These are phyloP conservation scores for Mayetiola destructor DNA, from an alignment of 2,888 invertebrate species.

Conservation along the genomic window DNA sequence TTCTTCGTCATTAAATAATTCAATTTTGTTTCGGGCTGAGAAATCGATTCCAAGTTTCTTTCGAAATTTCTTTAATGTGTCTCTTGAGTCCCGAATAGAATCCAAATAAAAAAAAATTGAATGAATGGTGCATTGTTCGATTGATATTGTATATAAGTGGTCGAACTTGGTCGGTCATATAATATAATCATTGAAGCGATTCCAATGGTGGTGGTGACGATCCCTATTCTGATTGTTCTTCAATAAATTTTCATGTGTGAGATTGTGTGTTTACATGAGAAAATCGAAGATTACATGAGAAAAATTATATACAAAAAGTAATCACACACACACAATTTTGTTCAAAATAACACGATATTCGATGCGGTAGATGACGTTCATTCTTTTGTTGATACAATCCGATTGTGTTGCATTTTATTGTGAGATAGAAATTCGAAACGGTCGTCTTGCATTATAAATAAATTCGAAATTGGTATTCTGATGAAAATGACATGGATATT, in stretches of 20 bases:
- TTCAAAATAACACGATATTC: too few relatives aligned
- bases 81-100: too few relatives aligned
- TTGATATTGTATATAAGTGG: conserved; percentile 6
- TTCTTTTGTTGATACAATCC: too few relatives aligned
- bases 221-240: conserved; percentile 6
- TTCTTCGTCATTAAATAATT: too few relatives aligned
- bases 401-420: not conserved
- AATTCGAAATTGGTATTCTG: not conserved
- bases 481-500: conserved; percentile 10
- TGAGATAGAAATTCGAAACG: not conserved
- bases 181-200: conserved; percentile 8
- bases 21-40: not conserved
- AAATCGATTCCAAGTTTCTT: not conserved
- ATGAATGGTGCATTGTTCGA: conserved; percentile 3
- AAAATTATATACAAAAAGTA: conserved; percentile 4
- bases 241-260: not conserved
- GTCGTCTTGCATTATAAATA: not conserved
- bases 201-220: conserved; percentile 1
- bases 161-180: too few relatives aligned
- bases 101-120: too few relatives aligned
- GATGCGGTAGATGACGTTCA: too few relatives aligned
- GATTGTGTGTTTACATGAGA: too few relatives aligned
- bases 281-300: not conserved
- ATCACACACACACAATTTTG: too few relatives aligned
- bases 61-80: not conserved